Percentiles rank a stretch among this genome's conserved stretches.
Evolutionary conservation across 2,113 vertebrate species (phyloP).

Genomic region (Serinus canaria): DNA sequence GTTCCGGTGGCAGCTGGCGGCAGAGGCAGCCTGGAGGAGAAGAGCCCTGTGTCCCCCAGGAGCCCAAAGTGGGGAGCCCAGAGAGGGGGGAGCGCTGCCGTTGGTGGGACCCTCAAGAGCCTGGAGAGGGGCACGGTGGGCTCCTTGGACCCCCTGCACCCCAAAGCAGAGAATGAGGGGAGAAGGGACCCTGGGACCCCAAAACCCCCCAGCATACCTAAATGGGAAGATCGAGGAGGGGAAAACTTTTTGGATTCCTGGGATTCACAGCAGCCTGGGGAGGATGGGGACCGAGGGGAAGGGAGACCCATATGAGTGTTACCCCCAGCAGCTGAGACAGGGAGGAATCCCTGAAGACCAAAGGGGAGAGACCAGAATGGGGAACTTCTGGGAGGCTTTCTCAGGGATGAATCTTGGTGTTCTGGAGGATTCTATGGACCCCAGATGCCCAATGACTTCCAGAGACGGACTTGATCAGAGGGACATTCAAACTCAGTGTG

Average conservation of each 20-base stretch:
- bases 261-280: too few species aligned
- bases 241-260: too few species aligned
- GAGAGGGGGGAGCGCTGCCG: accelerated
- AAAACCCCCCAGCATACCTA: too few species aligned
- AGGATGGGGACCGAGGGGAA: background rate
- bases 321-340: background rate
- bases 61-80: background rate
- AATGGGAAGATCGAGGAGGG: too few species aligned
- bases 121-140: too few species aligned
- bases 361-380: too few species aligned
- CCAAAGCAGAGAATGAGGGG: too few species aligned
- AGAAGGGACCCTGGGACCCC: too few species aligned
- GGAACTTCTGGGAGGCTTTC: too few species aligned
- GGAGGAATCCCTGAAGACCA: background rate
- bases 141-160: too few species aligned
- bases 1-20: background rate
- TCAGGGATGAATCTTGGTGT: background rate
- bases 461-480: background rate
- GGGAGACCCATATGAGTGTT: background rate
- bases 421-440: background rate
- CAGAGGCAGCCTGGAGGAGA: background rate
- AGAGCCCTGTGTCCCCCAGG: background rate
- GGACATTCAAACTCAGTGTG: background rate
- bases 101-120: background rate
- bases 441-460: accelerated